Evolutionary conservation across 2,888 invertebrate genomes (phyloP).

Genomic region (Acronicta leporina): DNA sequence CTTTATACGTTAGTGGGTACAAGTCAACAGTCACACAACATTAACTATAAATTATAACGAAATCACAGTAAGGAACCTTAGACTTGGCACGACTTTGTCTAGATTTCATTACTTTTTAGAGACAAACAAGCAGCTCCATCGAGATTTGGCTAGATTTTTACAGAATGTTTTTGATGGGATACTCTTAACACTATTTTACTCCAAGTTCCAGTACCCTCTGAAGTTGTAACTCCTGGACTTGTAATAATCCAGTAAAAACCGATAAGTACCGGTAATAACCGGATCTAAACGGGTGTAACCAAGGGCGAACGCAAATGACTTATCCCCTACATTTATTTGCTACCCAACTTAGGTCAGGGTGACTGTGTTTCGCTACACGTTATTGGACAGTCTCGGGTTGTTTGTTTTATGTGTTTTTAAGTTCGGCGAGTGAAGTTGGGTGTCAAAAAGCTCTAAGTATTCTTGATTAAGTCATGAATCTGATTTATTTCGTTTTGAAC

Average conservation of each 20-base stretch:
- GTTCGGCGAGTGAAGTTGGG: background rate
- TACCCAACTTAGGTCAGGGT: constrained; percentile 56
- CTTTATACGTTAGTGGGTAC: too few relatives aligned
- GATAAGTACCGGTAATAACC: constrained; percentile 61
- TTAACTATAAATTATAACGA: too few relatives aligned
- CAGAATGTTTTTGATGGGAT: too few relatives aligned
- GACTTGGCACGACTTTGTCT: too few relatives aligned
- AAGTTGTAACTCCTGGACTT: constrained; percentile 28
- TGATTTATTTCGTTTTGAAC: too few relatives aligned
- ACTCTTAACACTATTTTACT: background rate
- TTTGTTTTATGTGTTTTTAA: constrained; percentile 26
- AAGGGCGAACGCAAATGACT: constrained; percentile 63
- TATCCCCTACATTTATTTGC: constrained; percentile 62
- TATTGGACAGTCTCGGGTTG: constrained; percentile 26
- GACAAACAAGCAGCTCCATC: too few relatives aligned
- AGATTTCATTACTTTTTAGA: too few relatives aligned
- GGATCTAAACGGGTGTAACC: constrained; percentile 48
- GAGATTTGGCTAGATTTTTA: too few relatives aligned
- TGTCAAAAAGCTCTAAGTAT: constrained; percentile 12
- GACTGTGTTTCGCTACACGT: constrained; percentile 40
- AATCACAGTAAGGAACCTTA: too few relatives aligned
- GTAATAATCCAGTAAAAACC: constrained; percentile 55
- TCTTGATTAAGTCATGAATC: background rate
- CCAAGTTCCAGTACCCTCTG: constrained; percentile 13
- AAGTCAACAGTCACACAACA: too few relatives aligned